Conservation (phyloP, 1,140 invertebrate species). For the Drosophila sp. region DNA sequence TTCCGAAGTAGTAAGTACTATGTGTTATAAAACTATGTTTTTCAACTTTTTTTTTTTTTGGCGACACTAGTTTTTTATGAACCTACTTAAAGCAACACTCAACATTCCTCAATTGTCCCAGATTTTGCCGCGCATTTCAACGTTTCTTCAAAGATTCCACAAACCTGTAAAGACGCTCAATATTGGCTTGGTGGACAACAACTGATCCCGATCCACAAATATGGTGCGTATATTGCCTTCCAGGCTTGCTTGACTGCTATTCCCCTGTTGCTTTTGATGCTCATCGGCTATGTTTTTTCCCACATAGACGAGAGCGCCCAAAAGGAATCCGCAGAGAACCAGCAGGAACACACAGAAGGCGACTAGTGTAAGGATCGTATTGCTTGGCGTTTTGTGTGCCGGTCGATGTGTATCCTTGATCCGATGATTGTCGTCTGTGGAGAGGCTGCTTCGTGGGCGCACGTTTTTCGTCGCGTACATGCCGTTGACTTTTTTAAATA, state of each 20-base stretch:
- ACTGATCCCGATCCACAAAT: constrained; percentile 65
- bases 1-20: no score
- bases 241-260: constrained; percentile 28
- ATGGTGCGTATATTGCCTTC: constrained; percentile 52
- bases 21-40: no score
- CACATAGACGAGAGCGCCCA: constrained; percentile 83
- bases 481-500: constrained; percentile 40
- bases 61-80: no score
- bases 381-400: constrained; percentile 60
- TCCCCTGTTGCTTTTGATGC: constrained; percentile 55
- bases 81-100: no score
- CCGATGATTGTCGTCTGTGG: constrained; percentile 79
- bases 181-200: constrained; percentile 74
- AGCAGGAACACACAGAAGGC: constrained; percentile 84
- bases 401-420: constrained; percentile 71
- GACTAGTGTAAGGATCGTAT: constrained; percentile 77
- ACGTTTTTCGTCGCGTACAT: constrained; percentile 78
- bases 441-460: constrained; percentile 78
- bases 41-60: no score
- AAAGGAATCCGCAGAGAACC: constrained; percentile 83
- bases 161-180: constrained; percentile 65
- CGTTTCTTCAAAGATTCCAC: constrained; percentile 19
- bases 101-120: no score
- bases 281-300: constrained; percentile 82
- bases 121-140: not conserved